Evolutionary conservation across 2,888 invertebrate genomes (phyloP).

Genomic region (Spodoptera littoralis): DNA sequence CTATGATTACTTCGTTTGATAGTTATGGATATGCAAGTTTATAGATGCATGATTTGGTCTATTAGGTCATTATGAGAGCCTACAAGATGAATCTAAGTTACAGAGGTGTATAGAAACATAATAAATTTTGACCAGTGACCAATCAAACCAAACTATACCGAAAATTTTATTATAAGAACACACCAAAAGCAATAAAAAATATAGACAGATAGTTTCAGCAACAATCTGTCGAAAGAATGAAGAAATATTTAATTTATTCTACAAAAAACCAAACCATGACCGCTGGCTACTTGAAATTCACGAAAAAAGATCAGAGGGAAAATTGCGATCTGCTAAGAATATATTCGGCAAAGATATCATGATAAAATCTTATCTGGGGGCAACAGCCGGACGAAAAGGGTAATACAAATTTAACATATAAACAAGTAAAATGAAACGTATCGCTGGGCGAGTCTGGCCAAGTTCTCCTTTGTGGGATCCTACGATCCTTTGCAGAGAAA

Average conservation of each 20-base stretch:
- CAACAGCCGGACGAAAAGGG: conserved; percentile 71
- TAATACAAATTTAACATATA: conserved; percentile 71
- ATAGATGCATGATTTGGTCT: no score
- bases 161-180: no score
- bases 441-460: conserved; percentile 69
- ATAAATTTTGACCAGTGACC: no score
- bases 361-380: conserved; percentile 64
- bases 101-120: no score
- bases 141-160: no score
- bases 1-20: no score
- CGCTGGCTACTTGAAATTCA: conserved; percentile 68
- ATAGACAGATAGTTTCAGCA: no score
- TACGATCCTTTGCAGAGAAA: conserved; percentile 74
- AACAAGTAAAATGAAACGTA: conserved; percentile 74
- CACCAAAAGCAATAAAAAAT: no score
- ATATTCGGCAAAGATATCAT: conserved; percentile 65
- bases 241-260: conserved; percentile 47
- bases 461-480: conserved; percentile 64
- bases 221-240: neutral
- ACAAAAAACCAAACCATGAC: conserved; percentile 41
- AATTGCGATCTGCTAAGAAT: conserved; percentile 63
- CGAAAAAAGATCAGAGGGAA: conserved; percentile 67
- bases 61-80: no score
- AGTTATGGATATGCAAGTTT: no score
- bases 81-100: no score